Base-by-base conservation (phyloP, 2,888 invertebrate species). In the Holacanthella duospinosa region DNA sequence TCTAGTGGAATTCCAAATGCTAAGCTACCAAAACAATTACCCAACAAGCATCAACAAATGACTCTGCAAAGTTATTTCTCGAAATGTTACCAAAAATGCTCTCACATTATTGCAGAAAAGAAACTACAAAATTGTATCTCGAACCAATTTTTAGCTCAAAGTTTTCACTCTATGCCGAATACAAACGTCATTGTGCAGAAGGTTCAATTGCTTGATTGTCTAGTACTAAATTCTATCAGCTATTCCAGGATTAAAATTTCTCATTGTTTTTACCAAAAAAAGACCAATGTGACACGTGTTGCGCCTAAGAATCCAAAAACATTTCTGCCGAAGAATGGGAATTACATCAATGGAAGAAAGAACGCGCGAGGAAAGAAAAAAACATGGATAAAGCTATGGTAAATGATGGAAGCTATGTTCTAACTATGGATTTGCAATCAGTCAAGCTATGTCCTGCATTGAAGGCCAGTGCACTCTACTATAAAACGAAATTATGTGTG, bases 341-440 rank as follows among this genome's bases (percentile, higher is more conserved):
- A 24, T 48, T 2, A 1, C 71, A 73, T 54, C 43, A 63, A 9
- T 16, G 19, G 1, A 60, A 61, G 26, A 73, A 68, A 55, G 58
- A 70, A 54, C 29, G 63, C n/a, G 70, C 69, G 27, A 48, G 68
- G 58, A 28, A 48, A 16, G 62, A 66, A 61, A 65, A 70, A 63
- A 12, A 12, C 2, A 29, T 1, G 2, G 66, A 69, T 29, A 68
- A 70, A 36, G 12, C 43, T 0, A 2, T 60, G 36, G 69, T 69
- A 60, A 16, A 62, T 25, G 29, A 59, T 44, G 67, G 66, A 19
- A 62, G 61, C 59, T 68, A 72, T 58, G 71, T 66, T 21, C 36
- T 72, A 43, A 68, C 69, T 48, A 66, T 74, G 70, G 66, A 74
- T 64, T 26, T 71, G 60, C 71, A 74, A 62, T 67, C 68, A 12